Base-by-base conservation (phyloP, 1,140 invertebrate species). In the Ladona fulva region DNA sequence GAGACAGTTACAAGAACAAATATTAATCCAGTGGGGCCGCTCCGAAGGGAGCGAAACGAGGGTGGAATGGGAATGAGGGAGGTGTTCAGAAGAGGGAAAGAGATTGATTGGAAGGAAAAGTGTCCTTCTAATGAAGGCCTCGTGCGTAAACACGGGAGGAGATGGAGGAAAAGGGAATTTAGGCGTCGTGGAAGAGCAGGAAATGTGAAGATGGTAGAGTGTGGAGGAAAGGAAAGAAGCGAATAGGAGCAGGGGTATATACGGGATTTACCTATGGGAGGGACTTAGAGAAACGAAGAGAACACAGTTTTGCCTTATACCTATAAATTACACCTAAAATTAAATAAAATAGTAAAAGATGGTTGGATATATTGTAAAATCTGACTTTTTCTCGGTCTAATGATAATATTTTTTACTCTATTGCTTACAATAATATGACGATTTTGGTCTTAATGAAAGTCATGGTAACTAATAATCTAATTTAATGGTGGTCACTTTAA, bases 81-180 rank as follows among this genome's bases (percentile, higher is more conserved):
- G 44, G 44, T 52, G 44, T 10, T 52, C 44, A 11, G 44, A 52
- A 52, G 52, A 22, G 52, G n/a, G 52, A 66, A 22, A 66, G n/a
- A 66, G 52, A 66, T 66, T 66, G 52, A 66, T 66, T 66, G 52
- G 52, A 19, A 37, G 52, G 52, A 66, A 66, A 66, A 66, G 52
- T 66, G 52, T 66, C 52, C 16, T 66, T 12, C 52, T 66, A 66
- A 66, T 66, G 52, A 66, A 66, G 52, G 16, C n/a, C 52, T 66
- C 14, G 52, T 66, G 52, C 52, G 52, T 66, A 66, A 66, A 66
- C 52, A 66, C 52, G 52, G 52, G 52, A 66, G 52, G 3, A 12
- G 52, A 22, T 66, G n/a, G 52, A 3, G 52, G 52, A 66, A 5
- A 22, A 66, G 52, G 52, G 52, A 66, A 19, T 19, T 19, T 66